These are phyloP conservation scores for Brachyrhaphis roseni DNA, from an alignment of 2,797 vertebrate species.

Conservation along the genomic window DNA sequence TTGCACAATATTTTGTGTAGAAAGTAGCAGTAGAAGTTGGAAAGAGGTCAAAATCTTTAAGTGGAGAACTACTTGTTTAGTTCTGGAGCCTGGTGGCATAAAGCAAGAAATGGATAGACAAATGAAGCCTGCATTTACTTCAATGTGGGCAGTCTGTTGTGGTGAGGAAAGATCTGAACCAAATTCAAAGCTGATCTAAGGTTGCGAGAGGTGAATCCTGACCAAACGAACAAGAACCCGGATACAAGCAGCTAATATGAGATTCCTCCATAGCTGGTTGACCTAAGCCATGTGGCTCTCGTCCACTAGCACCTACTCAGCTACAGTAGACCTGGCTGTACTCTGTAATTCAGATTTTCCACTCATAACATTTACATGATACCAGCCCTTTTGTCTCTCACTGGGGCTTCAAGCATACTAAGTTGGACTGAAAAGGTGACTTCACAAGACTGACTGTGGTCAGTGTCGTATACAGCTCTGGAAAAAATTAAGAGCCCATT, in stretches of 20 bases:
- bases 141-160: background rate
- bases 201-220: background rate
- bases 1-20: background rate
- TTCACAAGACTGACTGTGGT: background rate
- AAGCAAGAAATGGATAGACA: background rate
- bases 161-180: background rate
- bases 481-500: background rate
- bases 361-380: background rate
- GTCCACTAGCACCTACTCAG: background rate
- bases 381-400: background rate
- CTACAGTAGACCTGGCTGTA: too few species aligned
- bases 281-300: background rate
- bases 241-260: background rate
- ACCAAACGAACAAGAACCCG: background rate
- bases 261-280: background rate
- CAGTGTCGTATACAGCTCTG: background rate
- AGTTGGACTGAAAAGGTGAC: background rate
- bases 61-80: background rate
- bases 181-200: background rate
- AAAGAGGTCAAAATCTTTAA: background rate
- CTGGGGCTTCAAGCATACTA: background rate
- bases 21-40: background rate
- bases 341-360: too few species aligned
- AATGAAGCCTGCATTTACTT: background rate
- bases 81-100: background rate